Conservation (phyloP, 2,888 invertebrate genomes). For the Ophion costatus region DNA sequence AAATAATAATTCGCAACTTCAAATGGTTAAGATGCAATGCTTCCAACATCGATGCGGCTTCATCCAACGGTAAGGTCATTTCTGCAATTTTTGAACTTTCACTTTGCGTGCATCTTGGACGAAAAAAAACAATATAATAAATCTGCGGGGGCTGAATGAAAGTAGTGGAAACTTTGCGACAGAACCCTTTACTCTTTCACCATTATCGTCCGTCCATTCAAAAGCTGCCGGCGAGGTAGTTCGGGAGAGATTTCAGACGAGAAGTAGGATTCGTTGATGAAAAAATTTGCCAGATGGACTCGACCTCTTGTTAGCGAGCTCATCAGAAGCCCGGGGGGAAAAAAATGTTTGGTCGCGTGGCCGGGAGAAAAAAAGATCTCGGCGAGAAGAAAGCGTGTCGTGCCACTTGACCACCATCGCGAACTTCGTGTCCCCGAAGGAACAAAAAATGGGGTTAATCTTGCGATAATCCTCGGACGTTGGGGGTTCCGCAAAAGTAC, state of each 20-base stretch:
- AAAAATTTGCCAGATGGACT: conserved; percentile 21
- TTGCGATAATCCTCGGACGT: conserved; percentile 73
- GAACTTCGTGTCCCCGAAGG: conserved; percentile 15
- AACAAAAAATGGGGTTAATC: conserved; percentile 77
- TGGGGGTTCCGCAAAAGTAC: conserved; percentile 38
- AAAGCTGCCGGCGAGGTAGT: conserved; percentile 1
- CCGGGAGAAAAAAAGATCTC: conserved; percentile 16
- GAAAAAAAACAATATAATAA: background rate
- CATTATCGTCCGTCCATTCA: conserved; percentile 30
- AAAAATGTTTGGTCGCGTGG: conserved; percentile 55
- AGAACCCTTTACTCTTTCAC: background rate
- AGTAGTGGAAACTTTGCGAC: no score
- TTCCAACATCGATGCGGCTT: no score
- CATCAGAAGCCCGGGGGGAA: conserved; percentile 17
- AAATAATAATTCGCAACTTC: no score
- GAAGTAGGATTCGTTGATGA: conserved; percentile 7
- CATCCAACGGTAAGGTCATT: no score
- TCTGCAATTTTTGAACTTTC: no score
- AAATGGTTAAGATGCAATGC: no score
- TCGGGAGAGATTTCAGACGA: background rate
- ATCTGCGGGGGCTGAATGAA: background rate
- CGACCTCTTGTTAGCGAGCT: background rate
- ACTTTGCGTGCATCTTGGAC: no score
- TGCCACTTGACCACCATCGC: conserved; percentile 12
- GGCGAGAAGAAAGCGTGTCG: conserved; percentile 31